Conservation (phyloP, 53 echinoderm and acorn worm genomes). For the Henricia sp. region DNA sequence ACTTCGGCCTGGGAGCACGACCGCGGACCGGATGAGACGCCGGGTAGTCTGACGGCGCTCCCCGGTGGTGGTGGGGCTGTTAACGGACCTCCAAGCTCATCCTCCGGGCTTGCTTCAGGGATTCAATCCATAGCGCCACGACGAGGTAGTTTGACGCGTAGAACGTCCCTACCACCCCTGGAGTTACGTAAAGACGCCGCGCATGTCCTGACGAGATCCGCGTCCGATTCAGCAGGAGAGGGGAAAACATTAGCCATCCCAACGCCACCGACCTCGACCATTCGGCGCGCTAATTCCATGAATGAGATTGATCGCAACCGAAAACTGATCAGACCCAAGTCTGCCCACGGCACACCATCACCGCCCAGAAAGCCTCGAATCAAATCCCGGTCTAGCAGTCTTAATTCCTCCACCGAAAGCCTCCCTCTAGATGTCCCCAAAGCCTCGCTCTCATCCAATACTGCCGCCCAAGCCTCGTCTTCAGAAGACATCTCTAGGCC, state of each 20-base stretch:
- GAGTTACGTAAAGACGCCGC: neutral
- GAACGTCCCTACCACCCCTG: constrained; percentile 27
- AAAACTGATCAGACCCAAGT: neutral
- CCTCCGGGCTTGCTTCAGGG: too few relatives aligned
- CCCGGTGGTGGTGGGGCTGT: neutral
- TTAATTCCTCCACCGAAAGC: constrained; percentile 37
- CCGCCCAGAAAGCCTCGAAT: neutral
- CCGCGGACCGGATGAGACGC: neutral
- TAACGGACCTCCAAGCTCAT: neutral
- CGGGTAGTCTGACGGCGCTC: neutral
- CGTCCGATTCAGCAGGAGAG: neutral
- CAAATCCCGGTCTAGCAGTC: neutral
- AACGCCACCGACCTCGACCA: neutral
- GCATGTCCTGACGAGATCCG: neutral
- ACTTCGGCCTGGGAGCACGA: constrained; percentile 30
- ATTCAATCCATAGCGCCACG: too few relatives aligned
- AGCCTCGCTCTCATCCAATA: neutral
- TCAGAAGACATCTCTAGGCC: neutral
- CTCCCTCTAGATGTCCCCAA: constrained; percentile 7
- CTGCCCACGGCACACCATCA: neutral
- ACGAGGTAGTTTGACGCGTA: neutral
- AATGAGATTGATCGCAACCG: constrained; percentile 6
- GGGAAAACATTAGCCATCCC: neutral
- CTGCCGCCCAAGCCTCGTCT: neutral
- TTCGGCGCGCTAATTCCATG: constrained; percentile 17